Conservation (phyloP, 1,140 invertebrate genomes). For the Epicauta chinensis region DNA sequence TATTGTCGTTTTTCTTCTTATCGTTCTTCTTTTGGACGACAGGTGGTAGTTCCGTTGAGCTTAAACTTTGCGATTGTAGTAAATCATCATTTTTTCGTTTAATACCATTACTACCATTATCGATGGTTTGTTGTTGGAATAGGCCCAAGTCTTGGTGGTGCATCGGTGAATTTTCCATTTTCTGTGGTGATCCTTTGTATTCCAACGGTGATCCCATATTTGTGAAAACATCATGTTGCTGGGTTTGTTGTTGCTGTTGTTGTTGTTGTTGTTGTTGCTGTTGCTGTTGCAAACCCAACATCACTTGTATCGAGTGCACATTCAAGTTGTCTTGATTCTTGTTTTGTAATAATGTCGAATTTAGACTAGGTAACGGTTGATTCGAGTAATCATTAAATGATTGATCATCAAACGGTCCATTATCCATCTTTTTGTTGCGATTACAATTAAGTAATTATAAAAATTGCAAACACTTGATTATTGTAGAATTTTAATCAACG, state of each 20-base stretch:
- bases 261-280: too few relatives aligned
- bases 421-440: too few relatives aligned
- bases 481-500: slow-evolving; percentile 23
- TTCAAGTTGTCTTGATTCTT: slow-evolving; percentile 43
- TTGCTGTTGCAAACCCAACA: slow-evolving; percentile 58
- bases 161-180: slow-evolving; percentile 36
- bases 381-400: slow-evolving; percentile 67
- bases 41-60: slow-evolving; percentile 33
- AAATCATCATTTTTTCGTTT: slow-evolving; percentile 50
- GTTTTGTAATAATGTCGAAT: slow-evolving; percentile 40
- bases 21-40: slow-evolving; percentile 57
- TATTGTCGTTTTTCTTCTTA: slow-evolving; percentile 81
- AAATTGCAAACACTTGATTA: not conserved
- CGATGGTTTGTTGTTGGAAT: slow-evolving; percentile 37
- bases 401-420: slow-evolving; percentile 66
- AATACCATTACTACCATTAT: slow-evolving; percentile 43
- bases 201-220: slow-evolving; percentile 39
- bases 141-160: slow-evolving; percentile 39
- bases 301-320: slow-evolving; percentile 63
- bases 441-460: slow-evolving; percentile 41
- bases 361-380: slow-evolving; percentile 46
- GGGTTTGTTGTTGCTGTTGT: slow-evolving; percentile 33
- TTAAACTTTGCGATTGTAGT: slow-evolving; percentile 43
- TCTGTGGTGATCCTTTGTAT: slow-evolving; percentile 37
- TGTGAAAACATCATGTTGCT: slow-evolving; percentile 43